A percentile compares a stretch with the other conserved stretches of the same genome.
phyloP scores from a whole-genome alignment of 2,888 invertebrate species.

The Mimas tiliae region DNA sequence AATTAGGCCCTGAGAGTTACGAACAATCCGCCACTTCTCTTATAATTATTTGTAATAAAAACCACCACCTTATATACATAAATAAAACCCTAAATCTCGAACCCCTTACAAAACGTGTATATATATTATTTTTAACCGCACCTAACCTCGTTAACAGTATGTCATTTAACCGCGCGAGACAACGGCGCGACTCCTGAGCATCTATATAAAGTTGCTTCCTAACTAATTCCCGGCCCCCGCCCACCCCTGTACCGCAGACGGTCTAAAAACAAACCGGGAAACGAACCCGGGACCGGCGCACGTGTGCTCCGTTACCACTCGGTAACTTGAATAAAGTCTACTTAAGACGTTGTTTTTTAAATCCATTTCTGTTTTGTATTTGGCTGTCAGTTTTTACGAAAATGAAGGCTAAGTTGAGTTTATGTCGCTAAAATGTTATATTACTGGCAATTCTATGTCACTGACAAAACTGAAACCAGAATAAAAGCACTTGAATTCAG shows the following conservation, averaged over 20 bases:
- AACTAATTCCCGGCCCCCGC: slow-evolving; percentile 60
- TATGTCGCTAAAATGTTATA: slow-evolving; percentile 11
- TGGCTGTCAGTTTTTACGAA: slow-evolving; percentile 8
- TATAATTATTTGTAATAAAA: neutral
- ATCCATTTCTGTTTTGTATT: slow-evolving; percentile 1
- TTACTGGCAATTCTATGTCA: no score
- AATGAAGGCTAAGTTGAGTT: slow-evolving; percentile 34
- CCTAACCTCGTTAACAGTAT: slow-evolving; percentile 56
- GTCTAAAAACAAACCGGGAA: slow-evolving; percentile 79
- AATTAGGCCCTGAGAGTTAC: no score
- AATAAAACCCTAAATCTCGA: neutral
- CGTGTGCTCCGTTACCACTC: slow-evolving; percentile 78
- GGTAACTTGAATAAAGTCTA: slow-evolving; percentile 69
- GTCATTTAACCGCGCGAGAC: slow-evolving; percentile 48
- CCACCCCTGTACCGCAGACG: slow-evolving; percentile 45
- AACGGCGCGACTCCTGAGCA: slow-evolving; percentile 56
- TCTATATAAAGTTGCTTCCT: slow-evolving; percentile 83
- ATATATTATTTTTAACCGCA: slow-evolving; percentile 33
- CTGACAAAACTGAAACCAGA: no score
- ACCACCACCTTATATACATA: neutral
- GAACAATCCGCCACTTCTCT: no score
- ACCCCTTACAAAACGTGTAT: slow-evolving; percentile 2
- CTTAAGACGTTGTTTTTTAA: slow-evolving; percentile 17
- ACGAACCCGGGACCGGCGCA: slow-evolving; percentile 68
- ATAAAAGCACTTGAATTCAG: no score